phyloP scores from a whole-genome alignment of 2,113 vertebrate genomes.

The Typhlomys cinereus region DNA sequence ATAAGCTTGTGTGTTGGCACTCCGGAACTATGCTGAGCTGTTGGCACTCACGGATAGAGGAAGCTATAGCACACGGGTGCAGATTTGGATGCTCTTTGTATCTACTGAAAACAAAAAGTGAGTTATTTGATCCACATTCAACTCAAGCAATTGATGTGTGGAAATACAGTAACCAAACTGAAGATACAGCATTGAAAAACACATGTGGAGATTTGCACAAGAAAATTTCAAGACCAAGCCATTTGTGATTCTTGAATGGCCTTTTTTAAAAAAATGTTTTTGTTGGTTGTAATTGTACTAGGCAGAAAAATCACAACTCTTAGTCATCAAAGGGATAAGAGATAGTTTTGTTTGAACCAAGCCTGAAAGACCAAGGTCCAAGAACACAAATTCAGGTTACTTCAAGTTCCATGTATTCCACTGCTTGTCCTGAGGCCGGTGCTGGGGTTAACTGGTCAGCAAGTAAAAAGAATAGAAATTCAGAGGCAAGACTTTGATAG shows the following conservation, averaged over 20 bases:
- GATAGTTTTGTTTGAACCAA: too few relatives aligned
- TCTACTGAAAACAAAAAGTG: conserved; percentile 4
- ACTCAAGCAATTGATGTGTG: not conserved
- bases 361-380: too few relatives aligned
- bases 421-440: not conserved
- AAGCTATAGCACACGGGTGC: not conserved
- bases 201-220: not conserved
- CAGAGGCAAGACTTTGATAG: not conserved
- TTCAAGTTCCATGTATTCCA: too few relatives aligned
- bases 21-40: not conserved
- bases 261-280: not conserved
- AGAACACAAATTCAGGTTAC: too few relatives aligned
- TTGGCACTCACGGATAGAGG: not conserved
- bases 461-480: not conserved
- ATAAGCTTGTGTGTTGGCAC: not conserved
- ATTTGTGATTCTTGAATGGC: not conserved
- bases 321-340: too few relatives aligned
- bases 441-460: not conserved
- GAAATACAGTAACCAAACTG: not conserved
- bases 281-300: not conserved
- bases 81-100: not conserved
- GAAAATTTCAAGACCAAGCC: not conserved
- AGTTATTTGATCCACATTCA: not conserved
- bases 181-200: not conserved
- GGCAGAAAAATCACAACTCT: not conserved